Evolutionary conservation across 2,797 vertebrate species (phyloP), one percentile per base, ranked within the genome.

Genomic region (Crenichthys baileyi): DNA sequence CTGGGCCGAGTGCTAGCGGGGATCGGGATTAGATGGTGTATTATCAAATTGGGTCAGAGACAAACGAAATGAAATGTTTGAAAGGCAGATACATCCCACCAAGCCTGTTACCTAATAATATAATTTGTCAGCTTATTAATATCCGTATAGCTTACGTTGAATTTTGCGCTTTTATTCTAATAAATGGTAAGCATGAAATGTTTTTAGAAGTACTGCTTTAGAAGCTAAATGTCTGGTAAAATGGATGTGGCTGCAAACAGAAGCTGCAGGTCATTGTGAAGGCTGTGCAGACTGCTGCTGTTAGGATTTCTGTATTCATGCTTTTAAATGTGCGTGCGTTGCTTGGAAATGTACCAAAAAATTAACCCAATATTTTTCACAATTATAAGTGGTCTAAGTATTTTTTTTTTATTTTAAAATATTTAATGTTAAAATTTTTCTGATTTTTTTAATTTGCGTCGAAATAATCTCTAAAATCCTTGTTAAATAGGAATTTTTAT

Each of bases 1-100:
- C 16, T 74, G 68, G 83, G 81, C 60, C 9, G 44, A 55, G 31
- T 70, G 85, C 85, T 82, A 31, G 44, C 31, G 63, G 50, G 22
- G 20, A 63, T 51, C 67, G 31, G 31, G 53, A 67, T 20, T 39
- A 67, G 63, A 20, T 22, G 36, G 63, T 22, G 63, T 67, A 36
- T 67, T 39, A 8, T 67, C 36, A 6, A 39, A 22, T 22, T 36
- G 83, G 88, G 87, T 90, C 85, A 93, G 44, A 75, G 70, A 82
- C 79, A 87, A 74, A 24, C 78, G 51, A 84, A 67, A 15, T 56
- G 70, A 83, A 87, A 76, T 84, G 63, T 76, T 81, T 73, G 75
- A 80, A 83, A 44, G n/a, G 29, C 29, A 36, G 16, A 63, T 3
- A 78, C 18, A 53, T 44, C 78, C 46, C 77, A 61, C 26, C 36